Conservation (phyloP, 2,797 vertebrate species). For the Craterocephalus amniculus region DNA sequence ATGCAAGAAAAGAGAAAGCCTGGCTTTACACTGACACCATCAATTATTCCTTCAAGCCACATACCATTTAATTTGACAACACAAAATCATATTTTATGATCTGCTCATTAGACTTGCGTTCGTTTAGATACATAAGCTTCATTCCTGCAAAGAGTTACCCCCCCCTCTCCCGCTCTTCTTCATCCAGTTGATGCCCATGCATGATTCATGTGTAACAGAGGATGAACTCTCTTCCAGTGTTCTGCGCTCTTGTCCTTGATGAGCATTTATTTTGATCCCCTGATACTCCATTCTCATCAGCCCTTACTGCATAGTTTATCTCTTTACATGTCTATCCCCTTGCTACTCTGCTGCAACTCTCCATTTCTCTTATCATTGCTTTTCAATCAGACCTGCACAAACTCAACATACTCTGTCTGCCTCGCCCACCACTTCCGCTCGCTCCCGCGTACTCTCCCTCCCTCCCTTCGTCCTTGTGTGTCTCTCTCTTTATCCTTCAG, state of each 20-base stretch:
- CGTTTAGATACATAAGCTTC: conserved; percentile 16
- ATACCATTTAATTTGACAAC: conserved; percentile 7
- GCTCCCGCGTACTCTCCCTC: conserved; percentile 41
- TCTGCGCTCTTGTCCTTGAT: conserved; percentile 55
- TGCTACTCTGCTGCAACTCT: conserved; percentile 34
- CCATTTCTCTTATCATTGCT: conserved; percentile 42
- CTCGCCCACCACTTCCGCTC: conserved; percentile 78
- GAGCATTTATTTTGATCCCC: conserved; percentile 61
- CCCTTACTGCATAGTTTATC: conserved; percentile 31
- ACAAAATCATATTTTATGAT: conserved; percentile 15
- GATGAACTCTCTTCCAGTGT: conserved; percentile 37
- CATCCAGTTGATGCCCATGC: conserved; percentile 28
- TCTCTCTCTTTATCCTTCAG: conserved; percentile 43
- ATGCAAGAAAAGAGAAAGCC: neutral
- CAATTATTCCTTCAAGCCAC: conserved; percentile 7
- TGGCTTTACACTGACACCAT: neutral
- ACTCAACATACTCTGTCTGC: conserved; percentile 69
- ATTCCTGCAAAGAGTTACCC: conserved; percentile 21
- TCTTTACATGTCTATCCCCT: conserved; percentile 17
- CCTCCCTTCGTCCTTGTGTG: conserved; percentile 33
- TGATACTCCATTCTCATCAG: conserved; percentile 33
- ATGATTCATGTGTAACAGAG: conserved; percentile 38
- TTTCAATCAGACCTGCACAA: conserved; percentile 63
- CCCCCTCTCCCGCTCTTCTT: conserved; percentile 18
- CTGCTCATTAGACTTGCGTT: conserved; percentile 18